phyloP scores from a whole-genome alignment of 2,888 invertebrate genomes.

The Ischnura elegans region DNA sequence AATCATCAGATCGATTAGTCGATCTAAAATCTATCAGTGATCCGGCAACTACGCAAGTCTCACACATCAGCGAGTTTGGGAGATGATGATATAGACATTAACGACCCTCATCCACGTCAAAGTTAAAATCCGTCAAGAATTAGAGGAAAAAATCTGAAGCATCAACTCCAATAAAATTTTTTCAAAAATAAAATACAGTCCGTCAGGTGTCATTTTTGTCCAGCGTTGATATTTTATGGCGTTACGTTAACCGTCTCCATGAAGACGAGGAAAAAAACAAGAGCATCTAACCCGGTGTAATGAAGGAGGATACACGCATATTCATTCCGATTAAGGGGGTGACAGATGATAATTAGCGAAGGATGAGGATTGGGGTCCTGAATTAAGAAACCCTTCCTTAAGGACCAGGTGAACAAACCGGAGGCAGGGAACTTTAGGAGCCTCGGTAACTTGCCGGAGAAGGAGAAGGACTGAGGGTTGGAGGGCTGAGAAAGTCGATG shows the following conservation, averaged over 20 bases:
- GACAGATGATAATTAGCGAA: conserved; percentile 44
- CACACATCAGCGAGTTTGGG: not conserved
- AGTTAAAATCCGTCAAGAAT: conserved; percentile 16
- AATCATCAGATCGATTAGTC: conserved; percentile 64
- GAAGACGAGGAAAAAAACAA: too few species aligned
- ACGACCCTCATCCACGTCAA: conserved; percentile 27
- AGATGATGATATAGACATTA: conserved; percentile 36
- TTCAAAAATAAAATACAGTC: not conserved
- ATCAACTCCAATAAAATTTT: not conserved
- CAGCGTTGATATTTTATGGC: not conserved
- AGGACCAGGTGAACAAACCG: not conserved
- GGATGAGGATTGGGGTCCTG: not conserved
- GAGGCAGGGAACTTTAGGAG: not conserved
- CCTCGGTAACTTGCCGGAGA: not conserved
- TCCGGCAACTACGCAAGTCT: not conserved
- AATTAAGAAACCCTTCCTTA: not conserved
- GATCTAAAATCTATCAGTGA: conserved; percentile 41
- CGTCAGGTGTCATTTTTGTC: not conserved
- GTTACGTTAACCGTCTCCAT: not conserved
- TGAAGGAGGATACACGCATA: conserved; percentile 18
- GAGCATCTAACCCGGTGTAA: not conserved
- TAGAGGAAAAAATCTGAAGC: not conserved
- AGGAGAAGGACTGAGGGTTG: not conserved
- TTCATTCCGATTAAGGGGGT: not conserved
- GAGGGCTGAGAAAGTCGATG: not conserved